Evolutionary conservation across 1,140 invertebrate genomes (phyloP).

Genomic region (Dendroctonus valens): DNA sequence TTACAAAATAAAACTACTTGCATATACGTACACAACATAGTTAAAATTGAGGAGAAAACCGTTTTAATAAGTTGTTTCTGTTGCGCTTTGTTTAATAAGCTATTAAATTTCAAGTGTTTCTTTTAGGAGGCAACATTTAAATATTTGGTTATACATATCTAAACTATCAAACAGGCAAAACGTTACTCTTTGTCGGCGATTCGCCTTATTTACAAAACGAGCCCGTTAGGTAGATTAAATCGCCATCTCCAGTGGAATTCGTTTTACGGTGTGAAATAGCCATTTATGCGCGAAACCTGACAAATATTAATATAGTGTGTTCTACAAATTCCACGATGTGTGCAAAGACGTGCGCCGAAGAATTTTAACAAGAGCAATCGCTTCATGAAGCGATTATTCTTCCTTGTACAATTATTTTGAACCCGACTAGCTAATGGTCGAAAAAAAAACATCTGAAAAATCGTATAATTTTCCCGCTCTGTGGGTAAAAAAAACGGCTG

Average conservation of each 20-base stretch:
- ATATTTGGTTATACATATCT: slow-evolving; percentile 5
- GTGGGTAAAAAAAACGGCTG: too few species aligned
- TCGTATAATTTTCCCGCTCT: too few species aligned
- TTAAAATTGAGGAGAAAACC: too few species aligned
- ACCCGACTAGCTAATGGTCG: too few species aligned
- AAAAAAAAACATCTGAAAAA: too few species aligned
- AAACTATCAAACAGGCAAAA: background rate
- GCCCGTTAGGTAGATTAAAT: background rate
- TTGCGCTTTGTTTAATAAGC: background rate
- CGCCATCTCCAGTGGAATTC: background rate
- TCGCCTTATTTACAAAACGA: slow-evolving; percentile 3
- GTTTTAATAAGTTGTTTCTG: too few species aligned
- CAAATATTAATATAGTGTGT: slow-evolving; percentile 15
- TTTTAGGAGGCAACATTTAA: slow-evolving; percentile 4
- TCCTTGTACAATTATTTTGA: too few species aligned
- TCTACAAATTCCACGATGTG: slow-evolving; percentile 2
- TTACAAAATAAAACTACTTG: too few species aligned
- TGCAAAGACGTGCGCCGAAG: slow-evolving; percentile 3
- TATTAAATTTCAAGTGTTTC: background rate
- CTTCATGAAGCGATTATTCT: background rate
- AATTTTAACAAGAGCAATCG: slow-evolving; percentile 15
- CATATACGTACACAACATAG: too few species aligned
- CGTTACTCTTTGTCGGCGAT: slow-evolving; percentile 4
- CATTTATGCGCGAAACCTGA: slow-evolving; percentile 8
- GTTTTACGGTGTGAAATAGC: slow-evolving; percentile 12